These are phyloP conservation scores for Parnassius mnemosyne DNA, from an alignment of 2,888 invertebrate species.

Conservation along the genomic window DNA sequence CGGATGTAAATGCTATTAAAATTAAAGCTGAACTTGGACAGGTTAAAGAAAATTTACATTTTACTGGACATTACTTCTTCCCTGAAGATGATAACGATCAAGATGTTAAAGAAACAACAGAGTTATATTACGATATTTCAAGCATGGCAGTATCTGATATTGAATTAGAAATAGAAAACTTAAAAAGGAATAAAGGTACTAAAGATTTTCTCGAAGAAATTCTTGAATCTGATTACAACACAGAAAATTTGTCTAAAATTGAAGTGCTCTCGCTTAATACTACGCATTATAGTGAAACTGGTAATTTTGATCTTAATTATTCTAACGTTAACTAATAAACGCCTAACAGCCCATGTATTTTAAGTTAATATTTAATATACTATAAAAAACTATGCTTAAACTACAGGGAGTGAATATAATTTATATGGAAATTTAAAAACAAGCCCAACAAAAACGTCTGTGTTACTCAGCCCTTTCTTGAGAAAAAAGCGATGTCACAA, in stretches of 20 bases:
- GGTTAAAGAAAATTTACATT: constrained; percentile 54
- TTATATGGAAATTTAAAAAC: constrained; percentile 1
- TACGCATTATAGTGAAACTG: constrained; percentile 13
- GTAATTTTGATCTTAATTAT: constrained; percentile 13
- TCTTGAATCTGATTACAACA: constrained; percentile 57
- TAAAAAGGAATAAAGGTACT: constrained; percentile 56
- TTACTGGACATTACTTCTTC: constrained; percentile 71
- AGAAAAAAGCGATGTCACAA: constrained; percentile 12
- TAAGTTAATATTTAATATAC: too few relatives aligned
- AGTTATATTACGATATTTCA: constrained; percentile 56
- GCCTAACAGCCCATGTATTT: too few relatives aligned
- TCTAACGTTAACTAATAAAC: background rate
- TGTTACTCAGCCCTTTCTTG: background rate
- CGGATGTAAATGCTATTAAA: constrained; percentile 53
- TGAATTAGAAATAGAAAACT: constrained; percentile 59
- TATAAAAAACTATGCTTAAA: background rate
- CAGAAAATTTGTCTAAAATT: constrained; percentile 40
- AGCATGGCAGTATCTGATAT: constrained; percentile 54
- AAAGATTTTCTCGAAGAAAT: constrained; percentile 70
- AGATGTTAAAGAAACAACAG: constrained; percentile 45
- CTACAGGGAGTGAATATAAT: constrained; percentile 5
- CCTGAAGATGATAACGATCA: constrained; percentile 64
- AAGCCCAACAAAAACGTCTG: background rate
- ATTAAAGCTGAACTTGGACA: constrained; percentile 64
- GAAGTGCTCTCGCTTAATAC: constrained; percentile 15